These are phyloP conservation scores for Ametastegia equiseti DNA, from an alignment of 2,888 invertebrate species.

Conservation along the genomic window DNA sequence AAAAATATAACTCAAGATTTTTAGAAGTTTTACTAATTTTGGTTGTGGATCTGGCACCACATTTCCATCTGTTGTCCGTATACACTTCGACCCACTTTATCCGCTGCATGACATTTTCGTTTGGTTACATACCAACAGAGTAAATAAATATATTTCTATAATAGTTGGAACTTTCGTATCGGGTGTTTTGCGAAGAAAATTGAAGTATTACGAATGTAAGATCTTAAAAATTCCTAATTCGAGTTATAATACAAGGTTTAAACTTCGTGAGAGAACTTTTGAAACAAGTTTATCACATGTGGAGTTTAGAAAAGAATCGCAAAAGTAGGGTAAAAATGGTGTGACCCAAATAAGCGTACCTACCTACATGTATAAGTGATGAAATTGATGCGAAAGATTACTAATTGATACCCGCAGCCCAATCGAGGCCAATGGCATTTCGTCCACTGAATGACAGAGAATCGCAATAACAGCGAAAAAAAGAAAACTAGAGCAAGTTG, in stretches of 20 bases:
- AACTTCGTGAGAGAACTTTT: background rate
- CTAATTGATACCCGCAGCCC: background rate
- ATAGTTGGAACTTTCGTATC: background rate
- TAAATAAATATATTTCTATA: slow-evolving; percentile 1
- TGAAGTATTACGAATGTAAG: background rate
- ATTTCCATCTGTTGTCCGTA: background rate
- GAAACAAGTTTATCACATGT: no score
- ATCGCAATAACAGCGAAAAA: background rate
- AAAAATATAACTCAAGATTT: background rate
- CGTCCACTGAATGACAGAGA: background rate
- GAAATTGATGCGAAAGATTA: background rate
- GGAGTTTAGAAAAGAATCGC: background rate
- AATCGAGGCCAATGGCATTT: background rate
- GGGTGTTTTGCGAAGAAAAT: background rate
- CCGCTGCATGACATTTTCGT: background rate
- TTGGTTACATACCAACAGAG: no score
- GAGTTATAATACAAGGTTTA: background rate
- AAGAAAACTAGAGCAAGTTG: background rate
- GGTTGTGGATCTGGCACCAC: background rate
- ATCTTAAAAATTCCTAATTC: background rate
- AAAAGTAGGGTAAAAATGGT: background rate
- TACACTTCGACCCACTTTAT: background rate
- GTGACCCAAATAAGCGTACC: background rate
- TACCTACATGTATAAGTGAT: background rate
- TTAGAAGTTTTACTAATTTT: background rate